These are phyloP conservation scores for Neolamprologus tretocephalus DNA, from an alignment of 2,113 vertebrate genomes.

Conservation along the genomic window DNA sequence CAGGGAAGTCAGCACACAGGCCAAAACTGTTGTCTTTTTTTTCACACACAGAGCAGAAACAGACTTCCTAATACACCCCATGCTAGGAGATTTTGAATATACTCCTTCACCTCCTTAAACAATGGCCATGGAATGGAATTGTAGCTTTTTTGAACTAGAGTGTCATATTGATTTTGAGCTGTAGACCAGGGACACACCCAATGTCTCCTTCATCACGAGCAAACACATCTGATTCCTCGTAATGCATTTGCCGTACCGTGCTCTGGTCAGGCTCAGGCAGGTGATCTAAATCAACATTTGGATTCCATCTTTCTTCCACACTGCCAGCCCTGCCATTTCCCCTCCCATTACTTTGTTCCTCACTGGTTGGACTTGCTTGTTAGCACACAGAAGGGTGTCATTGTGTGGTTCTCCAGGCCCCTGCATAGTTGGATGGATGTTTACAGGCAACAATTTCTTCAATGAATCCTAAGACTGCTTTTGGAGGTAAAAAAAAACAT, in stretches of 20 bases:
- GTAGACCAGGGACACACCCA: not conserved
- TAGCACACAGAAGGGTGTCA: not conserved
- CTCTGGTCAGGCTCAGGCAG: not conserved
- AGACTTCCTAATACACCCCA: not conserved
- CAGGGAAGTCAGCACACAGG: not conserved
- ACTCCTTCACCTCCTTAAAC: not conserved
- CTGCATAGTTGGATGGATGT: not conserved
- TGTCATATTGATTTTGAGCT: not conserved
- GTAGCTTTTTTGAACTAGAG: too few species aligned
- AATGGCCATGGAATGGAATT: not conserved
- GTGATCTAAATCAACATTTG: not conserved
- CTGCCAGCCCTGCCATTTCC: accelerated
- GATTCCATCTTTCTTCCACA: not conserved
- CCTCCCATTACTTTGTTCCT: not conserved
- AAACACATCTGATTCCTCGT: not conserved
- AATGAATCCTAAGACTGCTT: not conserved
- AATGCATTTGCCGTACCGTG: not conserved
- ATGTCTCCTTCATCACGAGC: not conserved
- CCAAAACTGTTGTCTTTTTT: not conserved
- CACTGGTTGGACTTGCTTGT: accelerated
- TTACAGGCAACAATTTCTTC: not conserved
- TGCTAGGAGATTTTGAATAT: not conserved
- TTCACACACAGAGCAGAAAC: too few species aligned
- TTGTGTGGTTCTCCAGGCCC: too few species aligned
- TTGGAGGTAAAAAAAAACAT: not conserved